Base-by-base conservation (phyloP, 2,797 vertebrate genomes). In the Alcedo quadribrachys region DNA sequence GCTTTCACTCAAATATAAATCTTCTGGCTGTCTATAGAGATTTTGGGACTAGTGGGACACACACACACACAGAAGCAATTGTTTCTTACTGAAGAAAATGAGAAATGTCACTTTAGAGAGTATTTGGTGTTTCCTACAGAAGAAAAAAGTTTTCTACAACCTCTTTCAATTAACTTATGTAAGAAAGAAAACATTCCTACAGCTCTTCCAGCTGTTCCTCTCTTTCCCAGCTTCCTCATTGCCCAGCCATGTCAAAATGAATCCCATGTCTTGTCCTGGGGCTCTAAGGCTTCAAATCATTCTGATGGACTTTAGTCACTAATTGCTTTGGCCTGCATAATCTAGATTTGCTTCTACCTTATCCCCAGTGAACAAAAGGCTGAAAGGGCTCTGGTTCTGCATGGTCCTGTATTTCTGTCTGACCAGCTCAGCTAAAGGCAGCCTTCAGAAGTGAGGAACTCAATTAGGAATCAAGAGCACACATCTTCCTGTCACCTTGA, bases 1-100 rank as follows among this genome's bases (percentile, higher is more conserved):
- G 81, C 70, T 94, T 95, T 91, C 87, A 68, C 73, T 96, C 87
- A 92, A 92, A 87, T 87, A 96, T 85, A 95, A 96, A 95, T 96
- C 90, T 95, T 81, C 60, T 87, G 60, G 50, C 53, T 92, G 53
- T 75, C 92, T 89, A 11, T 20, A 90, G 94, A 94, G 92, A 92
- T 30, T 84, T 85, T 19, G 57, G 51, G 76, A 92, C 90, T 85
- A 69, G n/a, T 86, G 95, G 91, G 93, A 90, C 51, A 69, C 0
- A 27, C 62, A 45, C 62, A 80, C n/a, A 70, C 46, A 77, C 37
- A 77, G 28, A 91, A 73, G 60, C 76, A 89, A 91, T 91, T 90
- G 70, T 69, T 89, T 89, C 75, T 62, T 51, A 71, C 78, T 33
- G 83, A 93, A 83, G 85, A 91, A 94, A 95, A 95, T 94, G 74